These are phyloP conservation scores for Pristionchus arcanus DNA, from an alignment of 2,888 invertebrate genomes.

Conservation along the genomic window DNA sequence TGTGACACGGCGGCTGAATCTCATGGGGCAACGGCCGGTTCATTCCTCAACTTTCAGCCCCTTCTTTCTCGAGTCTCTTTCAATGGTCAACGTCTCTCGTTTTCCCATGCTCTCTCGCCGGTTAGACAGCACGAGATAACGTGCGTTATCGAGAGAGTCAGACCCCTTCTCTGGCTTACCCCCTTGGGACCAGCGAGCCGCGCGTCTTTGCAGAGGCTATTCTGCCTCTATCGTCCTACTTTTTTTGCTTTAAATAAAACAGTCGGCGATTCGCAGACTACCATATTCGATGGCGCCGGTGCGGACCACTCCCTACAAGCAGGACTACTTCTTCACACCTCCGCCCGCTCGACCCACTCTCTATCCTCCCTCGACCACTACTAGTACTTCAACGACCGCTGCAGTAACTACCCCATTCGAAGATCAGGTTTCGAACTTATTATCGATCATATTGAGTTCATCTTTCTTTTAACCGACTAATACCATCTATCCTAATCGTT, in stretches of 20 bases:
- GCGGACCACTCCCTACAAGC: background rate
- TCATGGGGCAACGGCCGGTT: background rate
- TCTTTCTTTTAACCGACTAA: background rate
- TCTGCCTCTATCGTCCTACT: background rate
- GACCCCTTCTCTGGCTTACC: background rate
- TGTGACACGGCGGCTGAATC: background rate
- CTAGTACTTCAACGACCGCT: background rate
- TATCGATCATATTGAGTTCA: background rate
- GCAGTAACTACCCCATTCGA: background rate
- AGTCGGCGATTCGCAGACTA: background rate
- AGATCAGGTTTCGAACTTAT: background rate
- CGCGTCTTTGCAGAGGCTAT: slow-evolving; percentile 13
- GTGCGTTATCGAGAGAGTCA: background rate
- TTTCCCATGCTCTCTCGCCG: background rate
- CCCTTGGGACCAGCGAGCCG: background rate
- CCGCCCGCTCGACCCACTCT: background rate
- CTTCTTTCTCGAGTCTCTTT: background rate
- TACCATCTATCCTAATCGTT: no score
- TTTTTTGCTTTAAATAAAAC: background rate
- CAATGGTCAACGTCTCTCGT: background rate
- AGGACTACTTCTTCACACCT: slow-evolving; percentile 18
- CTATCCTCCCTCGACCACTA: background rate
- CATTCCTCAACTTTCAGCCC: slow-evolving; percentile 22
- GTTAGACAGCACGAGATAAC: background rate
- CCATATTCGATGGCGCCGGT: background rate